phyloP scores from a whole-genome alignment of 2,888 invertebrate genomes.

The Ornithoptera alexandrae region DNA sequence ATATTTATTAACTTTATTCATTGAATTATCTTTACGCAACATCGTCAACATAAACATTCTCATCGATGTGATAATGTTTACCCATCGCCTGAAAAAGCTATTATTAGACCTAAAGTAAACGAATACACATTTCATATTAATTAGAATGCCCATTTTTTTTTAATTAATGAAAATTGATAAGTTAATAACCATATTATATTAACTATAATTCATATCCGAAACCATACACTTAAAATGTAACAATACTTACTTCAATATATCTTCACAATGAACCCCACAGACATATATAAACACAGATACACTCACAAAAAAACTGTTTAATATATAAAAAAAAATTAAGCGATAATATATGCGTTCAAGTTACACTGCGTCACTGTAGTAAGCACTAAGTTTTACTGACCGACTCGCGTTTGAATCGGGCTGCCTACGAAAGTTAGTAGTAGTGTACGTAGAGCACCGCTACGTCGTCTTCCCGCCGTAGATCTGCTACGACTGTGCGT shows the following conservation, averaged over 20 bases:
- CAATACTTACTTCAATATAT: background rate
- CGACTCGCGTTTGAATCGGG: background rate
- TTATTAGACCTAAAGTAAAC: too few species aligned
- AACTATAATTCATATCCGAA: background rate
- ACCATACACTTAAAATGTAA: background rate
- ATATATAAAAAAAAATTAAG: background rate
- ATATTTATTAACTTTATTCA: too few species aligned
- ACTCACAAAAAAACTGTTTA: background rate
- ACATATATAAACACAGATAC: constrained; percentile 5
- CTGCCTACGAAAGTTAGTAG: constrained; percentile 19
- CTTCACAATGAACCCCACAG: background rate
- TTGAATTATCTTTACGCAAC: too few species aligned
- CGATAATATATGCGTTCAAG: background rate
- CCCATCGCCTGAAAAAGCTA: too few species aligned
- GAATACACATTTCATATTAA: too few species aligned
- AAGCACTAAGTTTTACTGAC: constrained; percentile 4
- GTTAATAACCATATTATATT: too few species aligned
- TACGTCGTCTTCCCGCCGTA: constrained; percentile 22
- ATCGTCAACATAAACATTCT: too few species aligned
- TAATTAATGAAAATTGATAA: too few species aligned
- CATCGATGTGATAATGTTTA: too few species aligned
- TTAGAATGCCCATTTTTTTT: too few species aligned
- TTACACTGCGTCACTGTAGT: constrained; percentile 10
- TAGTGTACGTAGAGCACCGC: constrained; percentile 7
- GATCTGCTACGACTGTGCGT: constrained; percentile 27